These are phyloP conservation scores for Serripes groenlandicus DNA, from an alignment of 2,888 invertebrate genomes.

Conservation along the genomic window DNA sequence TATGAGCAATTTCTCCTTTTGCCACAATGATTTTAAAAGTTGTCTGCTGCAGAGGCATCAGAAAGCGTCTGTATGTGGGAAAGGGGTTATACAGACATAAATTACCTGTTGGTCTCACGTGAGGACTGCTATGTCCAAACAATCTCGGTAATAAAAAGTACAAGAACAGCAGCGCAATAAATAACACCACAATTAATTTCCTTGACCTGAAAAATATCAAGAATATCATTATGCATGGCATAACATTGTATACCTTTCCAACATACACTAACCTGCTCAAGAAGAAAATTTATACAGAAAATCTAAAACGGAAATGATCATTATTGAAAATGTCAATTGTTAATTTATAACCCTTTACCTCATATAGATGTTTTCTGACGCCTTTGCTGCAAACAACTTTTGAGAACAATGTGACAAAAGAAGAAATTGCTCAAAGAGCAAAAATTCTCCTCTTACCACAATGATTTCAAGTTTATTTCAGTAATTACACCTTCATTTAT, in stretches of 20 bases:
- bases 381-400: no score
- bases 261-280: no score
- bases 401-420: not conserved
- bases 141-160: slow-evolving; percentile 74
- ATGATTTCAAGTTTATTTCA: no score
- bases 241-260: no score
- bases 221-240: no score
- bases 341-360: no score
- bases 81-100: no score
- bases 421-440: not conserved
- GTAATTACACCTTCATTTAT: no score
- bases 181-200: slow-evolving; percentile 73
- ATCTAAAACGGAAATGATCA: no score
- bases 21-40: not conserved
- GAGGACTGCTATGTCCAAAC: slow-evolving; percentile 51
- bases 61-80: not conserved
- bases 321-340: no score
- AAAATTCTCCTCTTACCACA: not conserved
- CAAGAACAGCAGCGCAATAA: slow-evolving; percentile 72
- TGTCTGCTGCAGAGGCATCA: not conserved
- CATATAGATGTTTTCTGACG: no score
- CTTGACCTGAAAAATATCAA: slow-evolving; percentile 74
- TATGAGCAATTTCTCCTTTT: not conserved
- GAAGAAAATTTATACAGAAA: no score
- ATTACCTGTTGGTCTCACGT: slow-evolving; percentile 15